Conservation (phyloP, 2,113 vertebrate species). For the Hucho hucho region DNA sequence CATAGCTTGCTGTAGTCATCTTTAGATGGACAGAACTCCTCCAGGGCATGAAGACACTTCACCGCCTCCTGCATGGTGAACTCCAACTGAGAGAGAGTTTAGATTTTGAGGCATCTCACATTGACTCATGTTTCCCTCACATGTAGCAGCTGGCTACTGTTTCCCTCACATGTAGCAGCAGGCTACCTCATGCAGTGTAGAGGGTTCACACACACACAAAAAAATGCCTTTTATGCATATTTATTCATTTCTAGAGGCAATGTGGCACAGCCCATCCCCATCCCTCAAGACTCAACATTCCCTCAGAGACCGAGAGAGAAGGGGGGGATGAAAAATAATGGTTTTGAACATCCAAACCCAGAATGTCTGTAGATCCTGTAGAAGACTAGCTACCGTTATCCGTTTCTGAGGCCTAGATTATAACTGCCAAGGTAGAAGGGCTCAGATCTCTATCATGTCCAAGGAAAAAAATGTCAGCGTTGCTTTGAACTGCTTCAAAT, state of each 20-base stretch:
- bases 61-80: slow-evolving; percentile 97
- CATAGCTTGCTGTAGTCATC: slow-evolving; percentile 98
- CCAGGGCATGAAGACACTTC: slow-evolving; percentile 90
- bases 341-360: not conserved
- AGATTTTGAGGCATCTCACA: not conserved
- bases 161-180: not conserved
- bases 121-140: not conserved
- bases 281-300: too few relatives aligned
- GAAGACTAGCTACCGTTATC: not conserved
- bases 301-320: too few relatives aligned
- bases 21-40: slow-evolving; percentile 93
- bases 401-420: not conserved
- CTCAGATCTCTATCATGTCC: not conserved
- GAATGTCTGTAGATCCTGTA: not conserved
- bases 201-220: too few relatives aligned
- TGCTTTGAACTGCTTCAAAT: too few relatives aligned
- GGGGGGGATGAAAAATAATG: too few relatives aligned
- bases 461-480: not conserved
- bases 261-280: too few relatives aligned
- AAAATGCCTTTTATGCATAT: too few relatives aligned
- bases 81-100: slow-evolving; percentile 78
- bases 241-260: too few relatives aligned
- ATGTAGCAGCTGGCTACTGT: not conserved
- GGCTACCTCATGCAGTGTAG: too few relatives aligned
- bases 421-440: not conserved